Evolutionary conservation across 2,797 vertebrate genomes (phyloP), one percentile per base, ranked within the genome.

Genomic region (Pseudomugil gertrudae): DNA sequence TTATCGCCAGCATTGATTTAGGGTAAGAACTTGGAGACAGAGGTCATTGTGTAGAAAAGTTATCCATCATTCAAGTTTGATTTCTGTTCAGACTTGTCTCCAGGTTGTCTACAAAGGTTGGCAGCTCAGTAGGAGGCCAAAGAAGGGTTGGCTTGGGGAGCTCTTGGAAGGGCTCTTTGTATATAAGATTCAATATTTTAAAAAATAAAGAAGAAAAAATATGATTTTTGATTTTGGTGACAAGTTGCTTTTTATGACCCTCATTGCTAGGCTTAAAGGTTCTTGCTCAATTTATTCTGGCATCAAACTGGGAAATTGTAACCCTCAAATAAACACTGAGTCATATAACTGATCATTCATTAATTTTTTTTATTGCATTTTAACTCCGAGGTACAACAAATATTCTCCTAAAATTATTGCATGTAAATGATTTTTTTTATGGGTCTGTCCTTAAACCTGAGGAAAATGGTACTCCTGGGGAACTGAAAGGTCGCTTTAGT

Each of bases 1-100:
- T 95, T 97, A 93, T 94, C 92, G 51, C 83, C 51, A 69, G 43
- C 84, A 87, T 92, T 94, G 92, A 93, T 94, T 94, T 92, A 93
- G 87, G 90, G 90, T 90, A 85, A 93, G 80, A 90, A 79, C 86
- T 72, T 78, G 79, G 90, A 89, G 91, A 92, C 92, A 91, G 91
- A 89, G 92, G 91, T 93, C 92, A 92, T 91, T 92, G 92, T 92
- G 92, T 82, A 87, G 84, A 90, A 87, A 91, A 91, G 90, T 87
- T 73, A 92, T 94, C 90, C 88, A 90, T 95, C 92, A 95, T 80
- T 66, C 72, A 63, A 53, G 80, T 91, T 92, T 92, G 92, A 94
- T 93, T 92, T 91, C 84, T 88, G 87, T 85, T 88, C 84, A 77
- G 80, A 77, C 86, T 86, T 91, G 92, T 93, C 91, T 93, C 92